Conservation (phyloP, 2,113 vertebrate species). For the Leucosticte australis region DNA sequence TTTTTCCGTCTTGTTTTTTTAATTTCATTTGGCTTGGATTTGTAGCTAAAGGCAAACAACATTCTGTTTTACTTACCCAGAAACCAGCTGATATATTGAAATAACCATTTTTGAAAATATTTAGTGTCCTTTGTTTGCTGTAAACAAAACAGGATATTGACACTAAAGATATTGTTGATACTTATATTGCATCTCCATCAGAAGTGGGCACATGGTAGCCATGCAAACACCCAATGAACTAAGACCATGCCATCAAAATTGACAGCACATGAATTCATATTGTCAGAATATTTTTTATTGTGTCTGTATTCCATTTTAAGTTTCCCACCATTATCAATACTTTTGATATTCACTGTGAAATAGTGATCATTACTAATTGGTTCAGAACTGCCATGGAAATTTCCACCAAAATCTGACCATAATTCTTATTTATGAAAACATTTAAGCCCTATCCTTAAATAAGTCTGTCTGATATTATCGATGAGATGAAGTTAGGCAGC, state of each 20-base stretch:
- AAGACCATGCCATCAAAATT: not conserved
- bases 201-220: not conserved
- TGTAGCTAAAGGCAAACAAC: not conserved
- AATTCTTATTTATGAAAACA: not conserved
- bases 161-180: not conserved
- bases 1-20: not conserved
- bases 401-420: not conserved
- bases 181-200: not conserved
- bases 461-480: not conserved
- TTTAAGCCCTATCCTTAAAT: not conserved
- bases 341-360: not conserved
- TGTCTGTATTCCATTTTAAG: not conserved
- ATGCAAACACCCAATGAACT: not conserved
- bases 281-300: not conserved
- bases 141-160: not conserved
- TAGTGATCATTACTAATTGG: not conserved
- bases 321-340: not conserved
- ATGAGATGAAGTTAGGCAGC: not conserved
- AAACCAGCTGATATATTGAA: not conserved
- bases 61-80: not conserved
- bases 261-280: not conserved
- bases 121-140: not conserved
- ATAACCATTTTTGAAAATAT: not conserved
- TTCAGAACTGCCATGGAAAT: not conserved
- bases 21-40: not conserved